These are phyloP conservation scores for Unio pictorum DNA, from an alignment of 2,888 invertebrate genomes.

Conservation along the genomic window DNA sequence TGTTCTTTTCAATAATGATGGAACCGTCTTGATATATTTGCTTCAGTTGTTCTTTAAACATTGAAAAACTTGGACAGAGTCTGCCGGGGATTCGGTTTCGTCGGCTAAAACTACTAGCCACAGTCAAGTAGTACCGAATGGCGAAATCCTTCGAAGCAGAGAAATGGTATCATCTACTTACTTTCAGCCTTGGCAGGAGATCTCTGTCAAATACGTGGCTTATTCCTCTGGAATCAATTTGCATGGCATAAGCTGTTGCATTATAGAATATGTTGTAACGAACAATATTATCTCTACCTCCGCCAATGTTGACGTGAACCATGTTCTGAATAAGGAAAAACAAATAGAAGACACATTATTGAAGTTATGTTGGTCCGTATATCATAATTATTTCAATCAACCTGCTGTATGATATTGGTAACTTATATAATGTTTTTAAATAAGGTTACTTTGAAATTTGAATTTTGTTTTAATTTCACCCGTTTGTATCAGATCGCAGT, in stretches of 20 bases:
- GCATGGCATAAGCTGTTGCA: conserved; percentile 32
- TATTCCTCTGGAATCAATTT: conserved; percentile 41
- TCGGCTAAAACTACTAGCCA: too few species aligned
- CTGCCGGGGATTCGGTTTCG: too few species aligned
- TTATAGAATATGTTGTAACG: conserved; percentile 49
- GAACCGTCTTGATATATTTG: too few species aligned
- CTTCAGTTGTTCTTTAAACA: too few species aligned
- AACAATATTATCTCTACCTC: conserved; percentile 52
- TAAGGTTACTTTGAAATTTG: not conserved
- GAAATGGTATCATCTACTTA: not conserved
- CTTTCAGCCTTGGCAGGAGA: conserved; percentile 8
- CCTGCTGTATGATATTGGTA: not conserved
- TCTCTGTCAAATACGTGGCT: conserved; percentile 8
- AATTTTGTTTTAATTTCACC: too few species aligned
- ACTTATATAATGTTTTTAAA: not conserved
- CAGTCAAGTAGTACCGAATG: too few species aligned
- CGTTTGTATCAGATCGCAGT: too few species aligned
- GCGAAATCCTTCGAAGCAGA: too few species aligned
- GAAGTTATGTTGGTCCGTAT: not conserved
- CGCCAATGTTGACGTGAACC: conserved; percentile 50
- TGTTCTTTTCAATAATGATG: too few species aligned
- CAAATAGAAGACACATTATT: not conserved
- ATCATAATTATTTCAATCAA: not conserved
- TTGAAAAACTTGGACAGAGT: too few species aligned
- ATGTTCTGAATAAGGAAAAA: conserved; percentile 36